Conservation (phyloP, 2,797 vertebrate genomes). For the Amblyraja radiata region DNA sequence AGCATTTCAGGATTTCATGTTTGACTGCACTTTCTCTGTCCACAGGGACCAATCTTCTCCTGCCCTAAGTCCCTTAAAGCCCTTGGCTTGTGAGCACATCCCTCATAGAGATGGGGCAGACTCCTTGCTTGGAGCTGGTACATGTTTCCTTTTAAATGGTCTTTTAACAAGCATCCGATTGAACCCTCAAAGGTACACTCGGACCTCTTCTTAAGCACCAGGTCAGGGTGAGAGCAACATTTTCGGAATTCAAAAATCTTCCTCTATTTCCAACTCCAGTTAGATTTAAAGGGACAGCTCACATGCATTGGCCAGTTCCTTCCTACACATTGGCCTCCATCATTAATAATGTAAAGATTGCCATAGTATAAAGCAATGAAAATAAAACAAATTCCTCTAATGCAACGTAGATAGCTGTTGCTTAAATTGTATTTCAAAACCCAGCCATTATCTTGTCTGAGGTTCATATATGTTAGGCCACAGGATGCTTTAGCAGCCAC, state of each 20-base stretch:
- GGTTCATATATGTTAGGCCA: neutral
- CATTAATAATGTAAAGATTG: neutral
- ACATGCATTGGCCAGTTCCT: neutral
- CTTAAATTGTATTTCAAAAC: constrained; percentile 11
- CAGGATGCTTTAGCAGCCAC: neutral
- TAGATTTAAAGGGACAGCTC: constrained; percentile 5
- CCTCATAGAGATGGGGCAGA: constrained; percentile 28
- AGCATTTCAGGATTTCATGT: constrained; percentile 33
- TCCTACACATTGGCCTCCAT: neutral
- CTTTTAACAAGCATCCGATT: constrained; percentile 37
- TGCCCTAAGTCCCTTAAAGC: constrained; percentile 36
- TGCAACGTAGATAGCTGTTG: neutral
- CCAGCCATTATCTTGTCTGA: neutral
- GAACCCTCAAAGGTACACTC: constrained; percentile 28
- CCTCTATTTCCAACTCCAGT: neutral
- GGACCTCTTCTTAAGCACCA: constrained; percentile 17
- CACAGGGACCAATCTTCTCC: constrained; percentile 32
- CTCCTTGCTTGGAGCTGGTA: constrained; percentile 15
- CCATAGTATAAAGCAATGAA: neutral
- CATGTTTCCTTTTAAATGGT: constrained; percentile 26
- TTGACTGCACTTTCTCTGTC: constrained; percentile 30
- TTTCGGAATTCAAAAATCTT: neutral
- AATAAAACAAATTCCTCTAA: neutral
- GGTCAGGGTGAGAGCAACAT: constrained; percentile 10
- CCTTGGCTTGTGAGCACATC: constrained; percentile 36